phyloP scores from a whole-genome alignment of 2,888 invertebrate species.

The Alloplasta piceator region DNA sequence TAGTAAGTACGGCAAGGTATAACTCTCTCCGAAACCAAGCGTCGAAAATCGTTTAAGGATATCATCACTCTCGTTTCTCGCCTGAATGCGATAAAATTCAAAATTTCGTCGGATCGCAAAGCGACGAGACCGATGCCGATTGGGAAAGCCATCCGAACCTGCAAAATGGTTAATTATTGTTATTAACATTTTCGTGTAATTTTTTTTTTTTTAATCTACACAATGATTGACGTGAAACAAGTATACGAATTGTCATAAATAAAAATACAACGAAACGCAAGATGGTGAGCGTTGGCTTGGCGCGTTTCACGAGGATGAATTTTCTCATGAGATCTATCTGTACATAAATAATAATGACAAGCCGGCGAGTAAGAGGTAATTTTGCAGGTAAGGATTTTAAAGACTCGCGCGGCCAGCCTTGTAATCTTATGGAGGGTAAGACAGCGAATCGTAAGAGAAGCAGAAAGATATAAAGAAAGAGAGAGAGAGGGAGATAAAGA shows the following conservation, averaged over 20 bases:
- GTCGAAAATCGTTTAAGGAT: conserved; percentile 53
- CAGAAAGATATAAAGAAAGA: conserved; percentile 36
- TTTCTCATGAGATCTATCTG: conserved; percentile 34
- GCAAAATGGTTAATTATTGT: conserved; percentile 27
- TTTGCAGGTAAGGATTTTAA: conserved; percentile 62
- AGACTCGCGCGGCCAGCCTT: conserved; percentile 57
- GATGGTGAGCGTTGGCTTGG: neutral
- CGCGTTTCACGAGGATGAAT: conserved; percentile 16
- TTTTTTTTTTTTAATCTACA: neutral
- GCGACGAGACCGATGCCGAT: conserved; percentile 24
- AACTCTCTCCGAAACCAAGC: conserved; percentile 27
- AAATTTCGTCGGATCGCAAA: conserved; percentile 57
- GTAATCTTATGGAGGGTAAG: conserved; percentile 60
- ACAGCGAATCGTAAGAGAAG: conserved; percentile 43
- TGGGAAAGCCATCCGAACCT: conserved; percentile 28
- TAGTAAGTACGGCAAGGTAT: conserved; percentile 31
- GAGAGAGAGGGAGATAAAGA: conserved; percentile 26
- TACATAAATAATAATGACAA: conserved; percentile 66
- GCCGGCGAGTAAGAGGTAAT: conserved; percentile 63
- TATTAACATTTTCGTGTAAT: neutral
- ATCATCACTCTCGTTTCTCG: conserved; percentile 28
- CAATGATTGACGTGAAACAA: conserved; percentile 18
- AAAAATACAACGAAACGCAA: conserved; percentile 33
- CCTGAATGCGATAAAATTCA: conserved; percentile 51
- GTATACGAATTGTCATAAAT: conserved; percentile 39